Evolutionary conservation across 2,888 invertebrate species (phyloP).

Genomic region (Muschampia staudingeri): DNA sequence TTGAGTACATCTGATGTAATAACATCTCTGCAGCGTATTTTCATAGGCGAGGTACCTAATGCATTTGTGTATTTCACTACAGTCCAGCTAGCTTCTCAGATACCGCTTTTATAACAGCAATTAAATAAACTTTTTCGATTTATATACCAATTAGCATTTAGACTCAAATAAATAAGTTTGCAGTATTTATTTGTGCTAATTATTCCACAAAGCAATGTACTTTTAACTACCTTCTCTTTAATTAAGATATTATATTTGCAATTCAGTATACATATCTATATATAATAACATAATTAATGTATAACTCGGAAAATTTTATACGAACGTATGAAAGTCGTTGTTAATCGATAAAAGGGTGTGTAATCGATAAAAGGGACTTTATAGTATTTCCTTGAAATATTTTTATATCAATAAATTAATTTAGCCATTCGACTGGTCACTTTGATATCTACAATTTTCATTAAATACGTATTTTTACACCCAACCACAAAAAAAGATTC

Average conservation of each 20-base stretch:
- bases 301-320: too few species aligned
- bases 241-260: background rate
- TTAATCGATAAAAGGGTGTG: too few species aligned
- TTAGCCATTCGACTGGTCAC: too few species aligned
- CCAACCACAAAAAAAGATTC: too few species aligned
- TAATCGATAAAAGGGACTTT: too few species aligned
- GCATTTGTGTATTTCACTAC: conserved; percentile 23
- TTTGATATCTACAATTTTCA: too few species aligned
- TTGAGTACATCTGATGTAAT: background rate
- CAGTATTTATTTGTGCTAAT: background rate
- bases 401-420: too few species aligned
- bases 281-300: too few species aligned
- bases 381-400: too few species aligned
- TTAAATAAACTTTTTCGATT: conserved; percentile 34
- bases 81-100: background rate
- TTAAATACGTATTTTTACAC: too few species aligned
- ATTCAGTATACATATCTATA: too few species aligned
- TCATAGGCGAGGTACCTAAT: background rate
- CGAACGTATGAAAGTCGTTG: too few species aligned
- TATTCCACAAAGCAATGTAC: background rate
- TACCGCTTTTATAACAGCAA: conserved; percentile 25
- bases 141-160: conserved; percentile 39
- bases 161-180: background rate
- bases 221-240: background rate
- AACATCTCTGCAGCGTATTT: background rate